Base-by-base conservation (phyloP, 2,888 invertebrate genomes). In the Agrochola macilenta region DNA sequence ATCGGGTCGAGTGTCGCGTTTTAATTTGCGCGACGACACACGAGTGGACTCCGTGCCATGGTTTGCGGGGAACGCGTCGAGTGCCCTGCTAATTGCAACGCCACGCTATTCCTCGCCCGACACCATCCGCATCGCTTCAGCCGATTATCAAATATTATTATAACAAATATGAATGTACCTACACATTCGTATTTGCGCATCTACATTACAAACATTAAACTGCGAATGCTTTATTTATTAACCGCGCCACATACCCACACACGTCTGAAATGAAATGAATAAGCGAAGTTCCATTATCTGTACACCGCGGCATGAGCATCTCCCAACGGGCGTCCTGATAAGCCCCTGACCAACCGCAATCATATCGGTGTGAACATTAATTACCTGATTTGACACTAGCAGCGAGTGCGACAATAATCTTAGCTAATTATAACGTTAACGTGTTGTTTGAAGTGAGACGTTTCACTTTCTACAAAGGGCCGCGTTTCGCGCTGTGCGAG, bases 11-110 rank as follows among this genome's bases (percentile, higher is more conserved):
- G 96, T 93, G 95, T 91, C 90, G 93, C 93, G 95, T 96, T 96
- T 96, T 96, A 96, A 96, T 96, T 96, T 96, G 95, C 95, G 95
- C 94, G 95, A 95, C 95, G 96, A 95, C 96, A 96, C 93, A 95
- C 93, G 92, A 96, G 96, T 95, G 95, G 94, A 91, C 90, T 93
- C 93, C 90, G 93, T 91, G 93, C 92, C 89, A 93, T 92, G 93
- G 94, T 92, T 92, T 93, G 94, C 91, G 92, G 93, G 92, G 87
- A 90, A 82, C 86, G 93, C 91, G 94, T 96, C 95, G 93, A 96
- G 96, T 94, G 92, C 92, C 93, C 93, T 95, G 95, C 96, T 96
- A 96, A 96, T 96, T 96, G 96, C 96, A 94, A 91, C 93, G 93
- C 92, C 92, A 92, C 90, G 92, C 92, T 91, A 91, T 93, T 86